Percentiles rank a stretch among this genome's conserved stretches.
Evolutionary conservation across 2,113 vertebrate genomes (phyloP).

Genomic region (cattle (Bos taurus)): DNA sequence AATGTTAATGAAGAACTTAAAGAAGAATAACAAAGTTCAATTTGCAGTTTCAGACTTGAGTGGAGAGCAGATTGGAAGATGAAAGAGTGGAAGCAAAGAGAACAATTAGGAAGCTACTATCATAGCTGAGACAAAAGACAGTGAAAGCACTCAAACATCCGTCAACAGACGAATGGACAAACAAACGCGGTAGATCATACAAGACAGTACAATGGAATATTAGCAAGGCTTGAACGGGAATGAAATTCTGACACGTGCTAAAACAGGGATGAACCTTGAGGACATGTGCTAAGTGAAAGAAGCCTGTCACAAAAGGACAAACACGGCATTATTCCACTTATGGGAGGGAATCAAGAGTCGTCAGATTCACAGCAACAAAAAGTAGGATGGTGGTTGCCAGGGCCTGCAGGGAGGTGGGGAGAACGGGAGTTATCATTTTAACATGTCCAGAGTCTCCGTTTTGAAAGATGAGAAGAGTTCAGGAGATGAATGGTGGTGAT

Average conservation of each 20-base stretch:
- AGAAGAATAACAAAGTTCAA: neutral
- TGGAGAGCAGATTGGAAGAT: neutral
- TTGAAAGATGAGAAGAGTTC: neutral
- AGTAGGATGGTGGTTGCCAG: neutral
- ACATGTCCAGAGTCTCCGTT: neutral
- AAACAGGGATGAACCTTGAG: neutral
- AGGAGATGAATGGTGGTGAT: neutral
- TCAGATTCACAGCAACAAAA: neutral
- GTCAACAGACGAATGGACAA: too few relatives aligned
- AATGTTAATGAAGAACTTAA: neutral
- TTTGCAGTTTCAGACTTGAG: neutral
- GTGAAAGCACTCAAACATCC: neutral
- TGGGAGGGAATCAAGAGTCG: neutral
- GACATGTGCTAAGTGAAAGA: neutral
- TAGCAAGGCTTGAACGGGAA: neutral
- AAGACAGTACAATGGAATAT: neutral
- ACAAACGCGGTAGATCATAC: neutral
- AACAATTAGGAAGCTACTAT: neutral
- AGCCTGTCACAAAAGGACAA: neutral
- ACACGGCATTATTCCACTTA: neutral
- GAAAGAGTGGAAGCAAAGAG: neutral
- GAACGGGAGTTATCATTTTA: neutral
- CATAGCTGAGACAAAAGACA: neutral
- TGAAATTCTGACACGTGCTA: neutral
- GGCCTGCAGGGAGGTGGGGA: neutral